Conservation (phyloP, 2,113 vertebrate species). For the Polyodon spathula region DNA sequence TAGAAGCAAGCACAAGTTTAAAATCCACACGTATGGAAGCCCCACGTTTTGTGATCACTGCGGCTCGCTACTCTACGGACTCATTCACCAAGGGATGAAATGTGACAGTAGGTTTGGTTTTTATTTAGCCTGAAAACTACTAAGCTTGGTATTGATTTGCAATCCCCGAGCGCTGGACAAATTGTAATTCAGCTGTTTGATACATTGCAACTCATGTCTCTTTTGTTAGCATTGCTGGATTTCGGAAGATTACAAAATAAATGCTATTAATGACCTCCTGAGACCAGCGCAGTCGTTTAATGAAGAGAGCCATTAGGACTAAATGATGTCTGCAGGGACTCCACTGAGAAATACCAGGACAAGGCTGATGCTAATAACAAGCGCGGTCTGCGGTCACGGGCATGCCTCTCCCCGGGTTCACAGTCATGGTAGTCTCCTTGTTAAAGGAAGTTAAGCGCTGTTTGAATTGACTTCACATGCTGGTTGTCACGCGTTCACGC, state of each 20-base stretch:
- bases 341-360: background rate
- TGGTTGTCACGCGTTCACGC: no score
- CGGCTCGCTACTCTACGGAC: slow-evolving; percentile 87
- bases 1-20: slow-evolving; percentile 98
- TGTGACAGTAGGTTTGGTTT: slow-evolving; percentile 84
- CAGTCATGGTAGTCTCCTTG: no score
- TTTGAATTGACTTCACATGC: no score
- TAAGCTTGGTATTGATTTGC: no score
- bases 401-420: no score
- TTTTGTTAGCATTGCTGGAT: slow-evolving; percentile 2
- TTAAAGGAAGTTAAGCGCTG: no score
- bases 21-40: slow-evolving; percentile 92
- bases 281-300: slow-evolving; percentile 9
- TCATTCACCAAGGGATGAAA: slow-evolving; percentile 97
- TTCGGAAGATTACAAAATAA: background rate
- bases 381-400: no score
- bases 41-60: slow-evolving; percentile 97
- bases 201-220: background rate
- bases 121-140: background rate
- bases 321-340: slow-evolving; percentile 12
- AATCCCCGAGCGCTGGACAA: no score
- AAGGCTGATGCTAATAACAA: no score
- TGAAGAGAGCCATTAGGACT: slow-evolving; percentile 6
- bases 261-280: slow-evolving; percentile 12
- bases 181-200: no score